Conservation (phyloP, 2,797 vertebrate species). For the Sciurus carolinensis region DNA sequence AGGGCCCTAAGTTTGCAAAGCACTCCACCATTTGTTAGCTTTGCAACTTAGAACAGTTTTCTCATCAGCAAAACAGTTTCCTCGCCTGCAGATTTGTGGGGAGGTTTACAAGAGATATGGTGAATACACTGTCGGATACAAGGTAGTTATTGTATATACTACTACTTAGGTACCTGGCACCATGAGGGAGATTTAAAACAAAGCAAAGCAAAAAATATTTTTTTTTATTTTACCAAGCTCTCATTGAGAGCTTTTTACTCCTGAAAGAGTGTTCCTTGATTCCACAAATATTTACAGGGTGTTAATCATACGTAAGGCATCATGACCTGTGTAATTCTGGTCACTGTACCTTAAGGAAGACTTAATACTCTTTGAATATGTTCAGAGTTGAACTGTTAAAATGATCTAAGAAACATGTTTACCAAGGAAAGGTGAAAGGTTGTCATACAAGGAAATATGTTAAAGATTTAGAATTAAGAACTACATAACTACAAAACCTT, state of each 20-base stretch:
- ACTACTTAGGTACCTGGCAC: background rate
- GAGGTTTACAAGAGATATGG: background rate
- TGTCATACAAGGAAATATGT: background rate
- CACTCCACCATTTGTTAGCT: background rate
- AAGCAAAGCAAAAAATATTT: background rate
- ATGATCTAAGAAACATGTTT: background rate
- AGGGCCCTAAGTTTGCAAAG: background rate
- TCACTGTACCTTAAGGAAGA: conserved; percentile 15
- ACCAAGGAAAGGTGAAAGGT: background rate
- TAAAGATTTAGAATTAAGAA: conserved; percentile 39
- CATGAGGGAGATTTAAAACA: background rate
- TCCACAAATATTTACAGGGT: conserved; percentile 3
- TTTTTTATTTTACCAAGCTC: background rate
- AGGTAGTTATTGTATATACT: background rate
- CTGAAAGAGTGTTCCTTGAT: background rate
- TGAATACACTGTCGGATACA: background rate
- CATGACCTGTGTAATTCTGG: background rate
- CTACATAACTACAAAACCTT: background rate
- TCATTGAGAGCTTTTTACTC: background rate
- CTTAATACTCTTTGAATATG: background rate
- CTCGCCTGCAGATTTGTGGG: background rate
- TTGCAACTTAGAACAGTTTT: background rate
- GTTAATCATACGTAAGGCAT: background rate
- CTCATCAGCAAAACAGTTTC: background rate
- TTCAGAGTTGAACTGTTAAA: background rate